Evolutionary conservation across 2,888 invertebrate species (phyloP), one percentile per base, ranked within the genome.

Genomic region (Diarsia dahlii): DNA sequence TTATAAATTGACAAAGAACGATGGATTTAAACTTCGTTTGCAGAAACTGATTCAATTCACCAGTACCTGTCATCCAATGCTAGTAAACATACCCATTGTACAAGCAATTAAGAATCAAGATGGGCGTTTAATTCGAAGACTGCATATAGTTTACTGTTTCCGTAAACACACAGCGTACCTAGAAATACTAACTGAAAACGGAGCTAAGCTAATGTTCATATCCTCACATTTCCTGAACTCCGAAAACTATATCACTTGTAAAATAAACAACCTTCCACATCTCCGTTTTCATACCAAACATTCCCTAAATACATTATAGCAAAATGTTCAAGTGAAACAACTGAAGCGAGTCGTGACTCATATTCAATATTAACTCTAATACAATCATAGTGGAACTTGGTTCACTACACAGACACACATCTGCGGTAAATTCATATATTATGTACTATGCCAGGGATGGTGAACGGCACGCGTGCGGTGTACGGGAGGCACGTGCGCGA

Each of bases 291-390:
- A 13, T 10, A 82, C 15, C 12, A 50, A 63, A 77, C 39, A 64
- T 56, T 64, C 63, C 45, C 45, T 78, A 50, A 82, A 50, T 28
- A 78, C 20, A 82, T 76, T 58, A 48, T 45, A 83, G 58, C 58
- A 65, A 64, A 78, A 28, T 56, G 52, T 64, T 68, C n/a, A 54
- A 39, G 39, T 65, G 58, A 69, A 82, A 68, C 78, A 56, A 69
- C 66, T 58, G 52, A 68, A 82, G 52, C 58, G 23, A 65, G 34
- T 46, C 23, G 69, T 78, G 79, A 70, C 58, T 83, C 78, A 78
- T 62, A 23, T 80, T 78, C 83, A 79, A 60, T 82, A 65, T 65
- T 64, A 79, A 79, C 39, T 78, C 45, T 65, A 56, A 70, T 60
- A 78, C 65, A 79, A 77, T 77, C 52, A 76, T 65, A 79, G 67